Conservation (phyloP, 2,113 vertebrate species). For the Oophaga pumilio region DNA sequence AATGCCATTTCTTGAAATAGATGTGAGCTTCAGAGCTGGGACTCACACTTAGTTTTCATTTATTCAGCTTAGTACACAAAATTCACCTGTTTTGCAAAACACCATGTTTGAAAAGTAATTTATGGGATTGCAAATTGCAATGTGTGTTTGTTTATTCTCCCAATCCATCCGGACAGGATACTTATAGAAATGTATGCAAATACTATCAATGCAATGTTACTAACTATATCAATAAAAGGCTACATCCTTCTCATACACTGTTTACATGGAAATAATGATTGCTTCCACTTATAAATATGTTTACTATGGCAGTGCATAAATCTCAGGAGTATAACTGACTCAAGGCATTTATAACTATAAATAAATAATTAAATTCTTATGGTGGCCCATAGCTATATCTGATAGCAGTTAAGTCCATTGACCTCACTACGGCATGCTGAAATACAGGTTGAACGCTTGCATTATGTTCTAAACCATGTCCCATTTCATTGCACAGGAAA, state of each 20-base stretch:
- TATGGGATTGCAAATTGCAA: neutral
- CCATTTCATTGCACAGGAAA: slow-evolving; percentile 40
- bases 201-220: neutral
- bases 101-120: neutral
- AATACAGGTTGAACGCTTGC: slow-evolving; percentile 8
- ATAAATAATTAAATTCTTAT: neutral
- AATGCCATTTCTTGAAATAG: too few relatives aligned
- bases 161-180: neutral
- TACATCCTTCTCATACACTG: neutral
- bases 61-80: neutral
- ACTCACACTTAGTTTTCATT: neutral
- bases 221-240: neutral
- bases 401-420: slow-evolving; percentile 14
- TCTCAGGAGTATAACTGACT: neutral
- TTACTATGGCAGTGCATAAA: neutral
- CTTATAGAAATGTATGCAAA: neutral
- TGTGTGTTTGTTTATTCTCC: neutral
- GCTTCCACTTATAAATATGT: neutral
- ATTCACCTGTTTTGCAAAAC: neutral
- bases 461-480: neutral
- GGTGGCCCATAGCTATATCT: neutral
- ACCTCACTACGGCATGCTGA: neutral
- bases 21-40: too few relatives aligned
- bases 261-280: neutral
- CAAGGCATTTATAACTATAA: neutral